Conservation (phyloP, 2,797 vertebrate genomes). For the Poecilia velifera region DNA sequence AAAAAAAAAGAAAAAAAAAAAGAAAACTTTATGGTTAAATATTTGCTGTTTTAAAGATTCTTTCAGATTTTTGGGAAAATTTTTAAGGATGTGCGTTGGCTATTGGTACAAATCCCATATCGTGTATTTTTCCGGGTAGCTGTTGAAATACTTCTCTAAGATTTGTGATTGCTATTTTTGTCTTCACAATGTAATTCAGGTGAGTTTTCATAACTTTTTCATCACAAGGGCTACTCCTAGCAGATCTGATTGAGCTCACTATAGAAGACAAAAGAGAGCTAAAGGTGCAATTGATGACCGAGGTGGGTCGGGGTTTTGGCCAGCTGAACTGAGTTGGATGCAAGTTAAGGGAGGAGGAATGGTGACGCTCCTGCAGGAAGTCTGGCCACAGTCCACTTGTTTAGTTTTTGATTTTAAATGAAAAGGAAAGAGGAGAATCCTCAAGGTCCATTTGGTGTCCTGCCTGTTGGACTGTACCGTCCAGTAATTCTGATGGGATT, state of each 20-base stretch:
- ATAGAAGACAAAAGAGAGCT: constrained; percentile 53
- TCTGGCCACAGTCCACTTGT: constrained; percentile 30
- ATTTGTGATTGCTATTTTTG: constrained; percentile 63
- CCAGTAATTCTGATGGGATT: constrained; percentile 14
- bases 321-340: constrained; percentile 45
- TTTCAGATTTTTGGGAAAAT: constrained; percentile 62
- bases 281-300: constrained; percentile 65
- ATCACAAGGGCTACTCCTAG: constrained; percentile 85
- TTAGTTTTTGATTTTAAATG: constrained; percentile 41
- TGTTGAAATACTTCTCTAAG: constrained; percentile 67
- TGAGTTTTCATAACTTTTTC: constrained; percentile 81
- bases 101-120: constrained; percentile 75
- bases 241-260: constrained; percentile 64
- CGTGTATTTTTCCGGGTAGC: constrained; percentile 71
- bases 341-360: constrained; percentile 52
- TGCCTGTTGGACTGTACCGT: constrained; percentile 8
- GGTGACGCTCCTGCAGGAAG: not conserved
- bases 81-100: constrained; percentile 58
- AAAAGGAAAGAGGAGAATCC: constrained; percentile 22
- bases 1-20: constrained; percentile 20
- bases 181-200: constrained; percentile 82
- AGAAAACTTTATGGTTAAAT: constrained; percentile 65
- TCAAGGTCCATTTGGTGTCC: constrained; percentile 17
- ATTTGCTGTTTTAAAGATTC: constrained; percentile 71
- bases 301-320: not conserved